Evolutionary conservation across 2,113 vertebrate species (phyloP), one percentile per base, ranked within the genome.

Genomic region (Theristicus caerulescens): DNA sequence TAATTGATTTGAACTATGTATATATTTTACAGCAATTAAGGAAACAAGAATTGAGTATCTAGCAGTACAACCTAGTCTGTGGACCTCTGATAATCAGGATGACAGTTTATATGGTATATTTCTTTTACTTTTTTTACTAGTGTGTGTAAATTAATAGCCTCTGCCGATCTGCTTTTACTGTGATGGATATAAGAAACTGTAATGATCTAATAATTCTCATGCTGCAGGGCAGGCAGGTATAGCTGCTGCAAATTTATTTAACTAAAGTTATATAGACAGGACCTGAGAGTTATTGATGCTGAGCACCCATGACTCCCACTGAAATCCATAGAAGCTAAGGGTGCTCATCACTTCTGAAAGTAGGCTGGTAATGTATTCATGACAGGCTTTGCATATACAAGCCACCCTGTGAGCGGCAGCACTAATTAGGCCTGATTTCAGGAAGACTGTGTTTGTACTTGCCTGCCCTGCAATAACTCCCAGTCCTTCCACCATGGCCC

Each of bases 161-260:
- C 66, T 84, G 58, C 61, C 92, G 52, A 76, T 87, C 74, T 84
- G 40, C 31, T 91, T 94, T 94, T 96, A 61, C 86, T 89, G 65
- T 85, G 88, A 89, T 38, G 20, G 49, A 79, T 85, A 54, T 42
- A 91, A 94, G 62, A 89, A 94, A 71, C 8, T 40, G 26, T 77
- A 95, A 94, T 80, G 77, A 89, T 51, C 49, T 87, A 92, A 94
- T 95, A 91, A 97, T 87, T 94, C 42, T 95, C 20, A 73, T 47
- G 40, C 86, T 94, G 57, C 83, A 85, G 54, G 73, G 54, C 66
- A 94, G 78, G n/a, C 86, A 87, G 29, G 16, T 70, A 91, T 31
- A 94, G 38, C 78, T 88, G 44, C 47, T 90, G 66, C 54, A 91
- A 87, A 90, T 83, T 74, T 91, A 49, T 92, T 91, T 85, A 77